Evolutionary conservation across 2,888 invertebrate genomes (phyloP), one percentile per base, ranked within the genome.

Genomic region (Palloptera scutellata): DNA sequence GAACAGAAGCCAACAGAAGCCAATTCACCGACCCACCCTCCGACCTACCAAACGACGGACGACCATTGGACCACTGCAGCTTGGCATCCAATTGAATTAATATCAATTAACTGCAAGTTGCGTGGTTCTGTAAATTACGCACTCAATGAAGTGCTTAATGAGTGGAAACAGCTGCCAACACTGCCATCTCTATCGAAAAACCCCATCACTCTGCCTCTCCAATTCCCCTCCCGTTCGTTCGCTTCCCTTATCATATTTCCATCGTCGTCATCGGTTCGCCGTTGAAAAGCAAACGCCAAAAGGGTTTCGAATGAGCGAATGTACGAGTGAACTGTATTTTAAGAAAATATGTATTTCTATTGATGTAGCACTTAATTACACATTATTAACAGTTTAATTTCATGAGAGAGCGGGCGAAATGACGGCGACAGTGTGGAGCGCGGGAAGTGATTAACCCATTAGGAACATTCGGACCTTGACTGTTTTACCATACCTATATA

Each of bases 81-180:
- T 40, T 58, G 63, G 41, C 61, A 48, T 58, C 60, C 61, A 53
- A 66, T 76, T 80, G 78, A 80, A 79, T 80, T 80, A 79, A 79
- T 79, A 79, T 80, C 79, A 79, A 79, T 79, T 79, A 79, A 80
- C 78, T 77, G 78, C 74, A 74, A 78, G 77, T 77, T 76, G 79
- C 78, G 78, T 77, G 76, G 77, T 73, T 78, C 74, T 75, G 79
- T 75, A 77, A 79, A 80, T 79, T 79, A 80, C 77, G 77, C 80
- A 78, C 78, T 78, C 78, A 78, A 79, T 79, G 76, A 77, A 77
- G 76, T 74, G 79, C 78, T 77, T 79, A 79, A 79, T 78, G 77
- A 78, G 78, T 78, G 78, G 77, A 79, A 80, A 76, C 78, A 79
- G 77, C 78, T 78, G 77, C 77, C 77, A 77, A 78, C 76, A 71